These are phyloP conservation scores for Climacteris rufus DNA, from an alignment of 2,113 vertebrate genomes.

Conservation along the genomic window DNA sequence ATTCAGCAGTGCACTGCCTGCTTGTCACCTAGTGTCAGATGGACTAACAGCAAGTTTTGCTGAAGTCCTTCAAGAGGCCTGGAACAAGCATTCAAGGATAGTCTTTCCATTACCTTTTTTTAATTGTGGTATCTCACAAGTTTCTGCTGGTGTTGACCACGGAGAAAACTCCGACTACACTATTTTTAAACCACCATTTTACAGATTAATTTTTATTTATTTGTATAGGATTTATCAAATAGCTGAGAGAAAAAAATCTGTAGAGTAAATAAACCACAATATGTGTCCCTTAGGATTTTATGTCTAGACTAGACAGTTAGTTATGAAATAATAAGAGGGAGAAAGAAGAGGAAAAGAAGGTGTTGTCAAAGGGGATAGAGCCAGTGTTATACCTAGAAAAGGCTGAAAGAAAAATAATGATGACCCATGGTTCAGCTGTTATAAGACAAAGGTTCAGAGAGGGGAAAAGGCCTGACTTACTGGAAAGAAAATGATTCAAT, in stretches of 20 bases:
- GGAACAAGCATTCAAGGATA: background rate
- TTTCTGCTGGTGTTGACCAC: background rate
- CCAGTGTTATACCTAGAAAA: background rate
- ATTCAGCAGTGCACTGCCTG: background rate
- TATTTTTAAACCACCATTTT: constrained; percentile 9
- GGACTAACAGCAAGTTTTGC: background rate
- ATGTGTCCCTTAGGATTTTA: background rate
- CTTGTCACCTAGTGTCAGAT: background rate
- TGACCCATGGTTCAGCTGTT: background rate
- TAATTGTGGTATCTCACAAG: background rate
- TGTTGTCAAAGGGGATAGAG: background rate
- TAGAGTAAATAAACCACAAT: background rate
- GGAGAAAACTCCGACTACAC: background rate
- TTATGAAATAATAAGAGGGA: background rate
- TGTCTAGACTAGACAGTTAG: background rate
- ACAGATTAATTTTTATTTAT: background rate
- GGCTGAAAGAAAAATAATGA: background rate
- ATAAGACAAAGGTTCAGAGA: constrained; percentile 11
- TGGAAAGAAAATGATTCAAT: background rate
- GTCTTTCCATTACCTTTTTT: background rate
- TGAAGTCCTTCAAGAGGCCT: background rate
- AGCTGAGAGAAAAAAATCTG: background rate
- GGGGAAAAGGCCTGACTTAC: background rate
- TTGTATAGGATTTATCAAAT: background rate
- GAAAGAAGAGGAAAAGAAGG: background rate